A percentile compares a stretch with the other conserved stretches of the same genome.
Evolutionary conservation across 2,797 vertebrate genomes (phyloP).

Genomic region (Lerista edwardsae): DNA sequence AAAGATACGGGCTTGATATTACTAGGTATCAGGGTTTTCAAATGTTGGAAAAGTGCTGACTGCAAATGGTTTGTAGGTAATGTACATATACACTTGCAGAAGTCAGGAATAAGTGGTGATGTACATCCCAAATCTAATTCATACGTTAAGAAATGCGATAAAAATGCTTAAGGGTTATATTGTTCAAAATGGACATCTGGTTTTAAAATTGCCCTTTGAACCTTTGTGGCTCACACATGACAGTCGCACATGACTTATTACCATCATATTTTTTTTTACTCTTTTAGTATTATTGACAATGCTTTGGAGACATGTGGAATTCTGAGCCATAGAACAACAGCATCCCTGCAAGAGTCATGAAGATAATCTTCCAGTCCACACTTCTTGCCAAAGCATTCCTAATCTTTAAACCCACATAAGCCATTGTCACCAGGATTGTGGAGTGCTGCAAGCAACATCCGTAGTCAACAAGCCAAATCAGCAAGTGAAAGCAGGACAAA

Average conservation of each 20-base stretch:
- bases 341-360: neutral
- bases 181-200: too few relatives aligned
- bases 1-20: too few relatives aligned
- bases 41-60: too few relatives aligned
- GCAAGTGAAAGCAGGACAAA: slow-evolving; percentile 20
- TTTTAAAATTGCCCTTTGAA: too few relatives aligned
- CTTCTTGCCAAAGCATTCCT: neutral
- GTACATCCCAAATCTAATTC: too few relatives aligned
- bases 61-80: too few relatives aligned
- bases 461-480: slow-evolving; percentile 1
- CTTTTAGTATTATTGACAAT: neutral
- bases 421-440: neutral
- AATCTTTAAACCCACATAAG: neutral
- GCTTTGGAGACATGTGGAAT: neutral
- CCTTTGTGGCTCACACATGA: too few relatives aligned
- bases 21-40: too few relatives aligned
- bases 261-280: neutral
- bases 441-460: neutral
- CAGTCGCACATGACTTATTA: neutral
- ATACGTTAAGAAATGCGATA: too few relatives aligned
- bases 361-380: neutral
- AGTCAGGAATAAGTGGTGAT: too few relatives aligned
- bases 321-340: neutral
- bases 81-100: too few relatives aligned
- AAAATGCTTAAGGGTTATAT: too few relatives aligned